A percentile compares a stretch with the other conserved stretches of the same genome.
Conservation (phyloP, 2,888 invertebrate genomes). For the Hirtodrosophila histrioides region DNA sequence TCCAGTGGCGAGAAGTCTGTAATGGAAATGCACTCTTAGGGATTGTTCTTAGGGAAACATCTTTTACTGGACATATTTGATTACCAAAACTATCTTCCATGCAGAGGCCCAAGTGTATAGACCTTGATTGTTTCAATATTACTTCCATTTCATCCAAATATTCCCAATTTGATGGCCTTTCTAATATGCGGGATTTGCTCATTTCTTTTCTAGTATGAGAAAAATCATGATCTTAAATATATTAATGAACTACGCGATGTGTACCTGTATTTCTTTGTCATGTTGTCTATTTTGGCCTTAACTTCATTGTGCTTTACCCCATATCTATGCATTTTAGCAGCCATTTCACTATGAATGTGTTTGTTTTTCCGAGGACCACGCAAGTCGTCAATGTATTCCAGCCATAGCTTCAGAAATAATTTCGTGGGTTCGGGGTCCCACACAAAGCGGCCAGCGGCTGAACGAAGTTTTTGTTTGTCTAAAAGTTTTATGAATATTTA, state of each 20-base stretch:
- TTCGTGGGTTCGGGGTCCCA: constrained; percentile 31
- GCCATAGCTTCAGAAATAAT: constrained; percentile 49
- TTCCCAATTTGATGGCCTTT: constrained; percentile 40
- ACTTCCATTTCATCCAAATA: constrained; percentile 44
- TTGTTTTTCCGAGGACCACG: constrained; percentile 20
- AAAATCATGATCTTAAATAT: not conserved
- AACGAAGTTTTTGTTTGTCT: not conserved
- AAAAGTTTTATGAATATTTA: not conserved
- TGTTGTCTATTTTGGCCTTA: constrained; percentile 61
- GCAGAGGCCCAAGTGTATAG: not conserved
- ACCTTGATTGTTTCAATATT: no score
- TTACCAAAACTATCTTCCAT: constrained; percentile 35
- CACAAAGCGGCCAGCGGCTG: constrained; percentile 6
- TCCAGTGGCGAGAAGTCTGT: constrained; percentile 32
- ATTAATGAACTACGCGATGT: no score
- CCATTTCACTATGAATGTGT: constrained; percentile 38
- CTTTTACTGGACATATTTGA: no score
- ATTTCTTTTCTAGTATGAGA: constrained; percentile 38
- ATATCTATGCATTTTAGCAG: constrained; percentile 37
- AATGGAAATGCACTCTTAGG: not conserved
- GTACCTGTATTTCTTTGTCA: constrained; percentile 55
- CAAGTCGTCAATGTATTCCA: constrained; percentile 21
- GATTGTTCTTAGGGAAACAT: no score
- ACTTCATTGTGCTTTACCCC: constrained; percentile 33
- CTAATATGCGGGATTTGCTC: constrained; percentile 3